These are phyloP conservation scores for Eriocheir sinensis DNA, from an alignment of 1,140 invertebrate species.

Conservation along the genomic window DNA sequence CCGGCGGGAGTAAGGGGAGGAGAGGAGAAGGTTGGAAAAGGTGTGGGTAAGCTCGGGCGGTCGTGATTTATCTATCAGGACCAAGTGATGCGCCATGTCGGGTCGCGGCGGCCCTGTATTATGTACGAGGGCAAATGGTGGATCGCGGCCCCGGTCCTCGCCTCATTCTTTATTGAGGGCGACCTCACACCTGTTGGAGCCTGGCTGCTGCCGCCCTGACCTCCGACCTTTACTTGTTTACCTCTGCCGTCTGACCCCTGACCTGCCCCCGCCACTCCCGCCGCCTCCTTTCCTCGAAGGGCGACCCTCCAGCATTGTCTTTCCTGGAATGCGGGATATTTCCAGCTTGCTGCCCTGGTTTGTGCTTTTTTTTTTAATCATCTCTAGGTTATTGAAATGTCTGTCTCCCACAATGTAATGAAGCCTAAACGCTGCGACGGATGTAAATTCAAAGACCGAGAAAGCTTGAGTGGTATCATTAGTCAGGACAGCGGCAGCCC, in stretches of 20 bases:
- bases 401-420: no score
- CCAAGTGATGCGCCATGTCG: slow-evolving; percentile 74
- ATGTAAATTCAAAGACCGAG: no score
- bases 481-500: no score
- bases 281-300: background rate
- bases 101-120: slow-evolving; percentile 71
- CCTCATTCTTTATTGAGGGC: slow-evolving; percentile 74
- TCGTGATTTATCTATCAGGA: slow-evolving; percentile 77
- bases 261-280: background rate
- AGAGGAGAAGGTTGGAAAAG: slow-evolving; percentile 34
- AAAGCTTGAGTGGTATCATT: no score
- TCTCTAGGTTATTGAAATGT: no score
- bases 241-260: background rate
- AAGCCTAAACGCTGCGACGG: no score
- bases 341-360: no score
- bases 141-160: slow-evolving; percentile 51
- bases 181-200: slow-evolving; percentile 68
- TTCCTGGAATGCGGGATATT: no score
- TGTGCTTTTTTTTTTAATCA: no score
- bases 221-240: slow-evolving; percentile 55
- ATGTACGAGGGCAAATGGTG: slow-evolving; percentile 76
- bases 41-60: slow-evolving; percentile 43
- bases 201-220: background rate
- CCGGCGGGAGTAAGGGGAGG: background rate
- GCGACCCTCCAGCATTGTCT: no score